phyloP scores from a whole-genome alignment of 2,888 invertebrate genomes.

The Acheta domesticus region DNA sequence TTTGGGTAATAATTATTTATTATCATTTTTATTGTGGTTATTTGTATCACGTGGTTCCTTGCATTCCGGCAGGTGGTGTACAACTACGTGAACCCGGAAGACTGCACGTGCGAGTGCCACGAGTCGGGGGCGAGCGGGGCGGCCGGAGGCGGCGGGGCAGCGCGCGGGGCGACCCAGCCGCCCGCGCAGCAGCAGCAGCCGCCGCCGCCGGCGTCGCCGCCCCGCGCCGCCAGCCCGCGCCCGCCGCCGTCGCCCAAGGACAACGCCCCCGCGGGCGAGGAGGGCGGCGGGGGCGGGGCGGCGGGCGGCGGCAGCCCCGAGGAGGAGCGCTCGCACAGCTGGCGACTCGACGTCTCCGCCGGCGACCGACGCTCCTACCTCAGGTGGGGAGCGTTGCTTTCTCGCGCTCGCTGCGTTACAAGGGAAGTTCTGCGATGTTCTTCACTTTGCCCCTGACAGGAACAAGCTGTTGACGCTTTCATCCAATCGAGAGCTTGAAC shows the following conservation, averaged over 20 bases:
- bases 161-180: conserved; percentile 42
- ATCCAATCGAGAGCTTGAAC: no score
- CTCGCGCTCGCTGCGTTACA: no score
- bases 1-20: no score
- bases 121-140: conserved; percentile 49
- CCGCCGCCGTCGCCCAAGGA: conserved; percentile 41
- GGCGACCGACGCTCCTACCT: conserved; percentile 19
- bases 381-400: neutral
- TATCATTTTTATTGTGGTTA: no score
- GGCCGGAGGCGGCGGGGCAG: conserved; percentile 44
- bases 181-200: conserved; percentile 49
- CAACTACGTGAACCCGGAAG: conserved; percentile 82
- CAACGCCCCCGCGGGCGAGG: conserved; percentile 49
- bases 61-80: conserved; percentile 51
- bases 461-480: no score
- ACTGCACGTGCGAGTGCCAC: conserved; percentile 85
- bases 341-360: neutral
- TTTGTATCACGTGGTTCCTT: no score
- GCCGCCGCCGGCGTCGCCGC: conserved; percentile 28
- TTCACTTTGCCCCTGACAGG: no score
- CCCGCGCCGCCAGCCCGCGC: conserved; percentile 29
- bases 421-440: no score
- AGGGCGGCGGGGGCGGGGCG: neutral
- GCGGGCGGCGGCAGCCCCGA: neutral
- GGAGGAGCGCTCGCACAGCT: neutral